Conservation (phyloP, 2,797 vertebrate genomes). For the Phataginus tricuspis region DNA sequence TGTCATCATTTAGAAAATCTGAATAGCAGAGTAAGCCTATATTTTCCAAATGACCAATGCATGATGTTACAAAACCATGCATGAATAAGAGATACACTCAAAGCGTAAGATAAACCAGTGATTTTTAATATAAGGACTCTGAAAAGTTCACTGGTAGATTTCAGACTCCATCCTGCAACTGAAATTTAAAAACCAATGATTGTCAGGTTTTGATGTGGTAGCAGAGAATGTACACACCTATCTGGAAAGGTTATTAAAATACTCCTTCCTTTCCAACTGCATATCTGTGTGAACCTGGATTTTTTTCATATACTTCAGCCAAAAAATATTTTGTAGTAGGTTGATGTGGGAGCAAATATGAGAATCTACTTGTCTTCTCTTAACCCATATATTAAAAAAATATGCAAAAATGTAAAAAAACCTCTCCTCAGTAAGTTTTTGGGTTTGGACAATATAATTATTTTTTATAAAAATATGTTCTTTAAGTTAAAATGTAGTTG, state of each 20-base stretch:
- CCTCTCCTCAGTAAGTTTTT: neutral
- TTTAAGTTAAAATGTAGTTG: neutral
- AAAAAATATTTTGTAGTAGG: neutral
- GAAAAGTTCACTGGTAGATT: neutral
- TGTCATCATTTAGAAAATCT: neutral
- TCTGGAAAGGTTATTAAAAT: neutral
- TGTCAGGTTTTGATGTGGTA: neutral
- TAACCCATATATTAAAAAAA: neutral
- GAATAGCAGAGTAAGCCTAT: neutral
- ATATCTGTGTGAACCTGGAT: neutral
- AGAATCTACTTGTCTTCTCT: neutral
- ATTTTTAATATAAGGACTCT: neutral
- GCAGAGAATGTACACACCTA: neutral
- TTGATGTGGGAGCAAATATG: neutral
- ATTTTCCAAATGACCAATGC: neutral
- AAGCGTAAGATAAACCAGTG: neutral
- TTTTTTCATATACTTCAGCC: neutral
- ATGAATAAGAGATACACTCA: neutral
- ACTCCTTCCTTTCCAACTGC: neutral
- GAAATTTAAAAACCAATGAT: neutral
- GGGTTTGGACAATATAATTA: neutral
- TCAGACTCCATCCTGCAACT: neutral
- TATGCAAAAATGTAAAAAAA: neutral
- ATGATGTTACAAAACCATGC: neutral
- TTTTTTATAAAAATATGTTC: neutral